phyloP scores from a whole-genome alignment of 2,888 invertebrate species.

The Dioctria rufipes region DNA sequence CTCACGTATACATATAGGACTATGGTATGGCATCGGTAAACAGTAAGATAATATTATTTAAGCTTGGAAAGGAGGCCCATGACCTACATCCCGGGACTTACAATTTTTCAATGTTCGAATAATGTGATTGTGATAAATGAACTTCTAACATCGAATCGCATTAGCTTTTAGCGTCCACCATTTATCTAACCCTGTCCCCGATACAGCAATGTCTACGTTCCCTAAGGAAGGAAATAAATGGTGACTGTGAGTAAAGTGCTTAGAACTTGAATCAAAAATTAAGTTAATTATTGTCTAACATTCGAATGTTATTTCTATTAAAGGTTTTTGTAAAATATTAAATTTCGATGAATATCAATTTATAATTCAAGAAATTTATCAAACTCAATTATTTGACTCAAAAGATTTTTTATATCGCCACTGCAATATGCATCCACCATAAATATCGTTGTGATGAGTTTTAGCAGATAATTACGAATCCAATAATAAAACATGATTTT shows the following conservation, averaged over 20 bases:
- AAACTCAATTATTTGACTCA: too few species aligned
- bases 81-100: background rate
- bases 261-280: background rate
- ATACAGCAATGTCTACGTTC: background rate
- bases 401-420: too few species aligned
- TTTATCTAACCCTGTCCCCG: slow-evolving; percentile 21
- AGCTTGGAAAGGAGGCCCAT: background rate
- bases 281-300: background rate
- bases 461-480: background rate
- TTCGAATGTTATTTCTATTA: background rate
- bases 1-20: background rate
- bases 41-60: background rate
- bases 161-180: slow-evolving; percentile 23
- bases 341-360: too few species aligned
- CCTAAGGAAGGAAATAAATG: background rate
- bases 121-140: slow-evolving; percentile 29
- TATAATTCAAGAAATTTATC: too few species aligned
- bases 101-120: slow-evolving; percentile 22
- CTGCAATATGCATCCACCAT: too few species aligned
- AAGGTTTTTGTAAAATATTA: background rate
- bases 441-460: too few species aligned
- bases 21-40: background rate
- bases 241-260: background rate
- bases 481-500: background rate
- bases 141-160: slow-evolving; percentile 15